phyloP scores from a whole-genome alignment of 2,888 invertebrate species.

The Drosophila anomalata region DNA sequence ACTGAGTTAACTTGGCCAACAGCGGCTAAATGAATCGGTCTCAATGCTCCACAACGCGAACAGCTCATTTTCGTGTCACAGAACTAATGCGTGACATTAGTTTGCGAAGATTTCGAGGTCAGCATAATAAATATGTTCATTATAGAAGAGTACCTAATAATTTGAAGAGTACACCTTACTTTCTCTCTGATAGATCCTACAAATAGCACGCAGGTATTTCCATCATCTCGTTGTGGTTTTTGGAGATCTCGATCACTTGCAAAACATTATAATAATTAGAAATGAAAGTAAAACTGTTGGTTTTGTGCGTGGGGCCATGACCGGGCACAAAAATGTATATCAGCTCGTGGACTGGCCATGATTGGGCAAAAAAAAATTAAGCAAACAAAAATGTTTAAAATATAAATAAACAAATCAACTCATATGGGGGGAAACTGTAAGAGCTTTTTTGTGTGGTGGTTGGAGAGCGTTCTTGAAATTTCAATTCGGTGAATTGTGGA shows the following conservation, averaged over 20 bases:
- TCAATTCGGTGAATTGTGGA: conserved; percentile 55
- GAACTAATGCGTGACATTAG: conserved; percentile 23
- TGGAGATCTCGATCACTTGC: conserved; percentile 63
- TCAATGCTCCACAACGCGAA: conserved; percentile 26
- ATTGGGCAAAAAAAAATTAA: conserved; percentile 57
- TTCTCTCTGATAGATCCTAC: conserved; percentile 19
- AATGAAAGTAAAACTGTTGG: conserved; percentile 73
- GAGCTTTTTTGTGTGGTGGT: conserved; percentile 13
- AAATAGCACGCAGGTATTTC: not conserved
- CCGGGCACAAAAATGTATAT: conserved; percentile 55
- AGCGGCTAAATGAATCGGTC: conserved; percentile 38
- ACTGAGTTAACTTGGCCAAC: conserved; percentile 23
- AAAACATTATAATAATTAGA: conserved; percentile 72
- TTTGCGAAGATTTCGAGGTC: conserved; percentile 36
- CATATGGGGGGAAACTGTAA: conserved; percentile 27
- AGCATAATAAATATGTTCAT: conserved; percentile 20
- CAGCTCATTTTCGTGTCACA: conserved; percentile 19
- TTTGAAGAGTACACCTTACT: conserved; percentile 9
- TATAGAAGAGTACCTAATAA: conserved; percentile 7
- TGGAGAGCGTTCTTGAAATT: conserved; percentile 65
- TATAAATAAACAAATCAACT: conserved; percentile 71
- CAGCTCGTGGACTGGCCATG: conserved; percentile 59
- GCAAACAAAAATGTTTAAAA: conserved; percentile 48
- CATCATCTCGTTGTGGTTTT: conserved; percentile 35
- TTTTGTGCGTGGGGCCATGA: conserved; percentile 55